Percentiles rank a stretch among this genome's conserved stretches.
Evolutionary conservation across 2,797 vertebrate genomes (phyloP).

Genomic region (Antennarius maculatus): DNA sequence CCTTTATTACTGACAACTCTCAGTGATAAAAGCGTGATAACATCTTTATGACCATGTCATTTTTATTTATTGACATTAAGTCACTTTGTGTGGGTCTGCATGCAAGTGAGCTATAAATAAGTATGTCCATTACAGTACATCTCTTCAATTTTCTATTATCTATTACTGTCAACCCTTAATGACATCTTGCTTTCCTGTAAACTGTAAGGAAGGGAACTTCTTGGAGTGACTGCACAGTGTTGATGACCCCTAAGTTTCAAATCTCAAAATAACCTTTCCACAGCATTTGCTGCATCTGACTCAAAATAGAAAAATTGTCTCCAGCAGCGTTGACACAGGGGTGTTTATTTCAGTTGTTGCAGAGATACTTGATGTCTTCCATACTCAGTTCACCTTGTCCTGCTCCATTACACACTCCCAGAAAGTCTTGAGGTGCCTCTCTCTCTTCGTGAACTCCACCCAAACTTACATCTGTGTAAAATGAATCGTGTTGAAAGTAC

Average conservation of each 20-base stretch:
- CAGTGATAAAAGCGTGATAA: neutral
- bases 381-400: constrained; percentile 51
- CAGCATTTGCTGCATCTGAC: constrained; percentile 46
- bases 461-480: constrained; percentile 47
- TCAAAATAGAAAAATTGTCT: constrained; percentile 58
- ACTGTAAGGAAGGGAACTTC: neutral
- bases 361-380: constrained; percentile 61
- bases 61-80: neutral
- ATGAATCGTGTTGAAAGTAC: constrained; percentile 42
- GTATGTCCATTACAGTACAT: neutral
- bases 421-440: constrained; percentile 39
- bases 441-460: constrained; percentile 30
- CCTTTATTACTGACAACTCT: neutral
- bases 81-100: neutral
- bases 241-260: constrained; percentile 55
- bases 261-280: constrained; percentile 56
- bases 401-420: constrained; percentile 61
- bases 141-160: neutral
- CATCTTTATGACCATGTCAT: neutral
- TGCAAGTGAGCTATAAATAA: neutral
- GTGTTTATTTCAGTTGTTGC: constrained; percentile 54
- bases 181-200: neutral
- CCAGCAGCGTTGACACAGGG: constrained; percentile 48
- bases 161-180: neutral
- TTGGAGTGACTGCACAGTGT: neutral